A percentile compares a stretch with the other conserved stretches of the same genome.
These are phyloP conservation scores for Leucoptera coffeella DNA, from an alignment of 2,888 invertebrate species.

Conservation along the genomic window DNA sequence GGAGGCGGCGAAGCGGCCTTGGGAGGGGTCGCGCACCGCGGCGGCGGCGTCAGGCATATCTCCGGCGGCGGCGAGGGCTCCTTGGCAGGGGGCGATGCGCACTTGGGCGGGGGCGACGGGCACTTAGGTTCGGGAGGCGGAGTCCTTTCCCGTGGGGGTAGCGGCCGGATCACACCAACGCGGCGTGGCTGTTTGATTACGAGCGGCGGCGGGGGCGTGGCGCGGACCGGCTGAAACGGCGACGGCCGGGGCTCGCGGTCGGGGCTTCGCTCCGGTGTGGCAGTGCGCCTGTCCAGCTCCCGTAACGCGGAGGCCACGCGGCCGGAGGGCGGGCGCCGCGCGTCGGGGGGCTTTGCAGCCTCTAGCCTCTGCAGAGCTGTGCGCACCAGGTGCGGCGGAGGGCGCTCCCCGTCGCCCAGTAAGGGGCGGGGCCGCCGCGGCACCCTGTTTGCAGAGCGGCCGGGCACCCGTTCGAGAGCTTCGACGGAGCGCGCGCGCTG, in stretches of 20 bases:
- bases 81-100: no score
- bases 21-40: no score
- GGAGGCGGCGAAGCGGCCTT: no score
- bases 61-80: no score
- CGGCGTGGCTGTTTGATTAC: slow-evolving; percentile 35
- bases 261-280: slow-evolving; percentile 31
- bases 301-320: slow-evolving; percentile 35
- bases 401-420: slow-evolving; percentile 70
- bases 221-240: no score
- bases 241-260: slow-evolving; percentile 18
- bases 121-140: slow-evolving; percentile 8
- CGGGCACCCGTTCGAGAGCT: slow-evolving; percentile 50
- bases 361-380: slow-evolving; percentile 83
- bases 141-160: slow-evolving; percentile 17
- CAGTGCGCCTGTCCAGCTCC: slow-evolving; percentile 23
- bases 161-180: slow-evolving; percentile 53
- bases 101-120: no score
- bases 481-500: no score
- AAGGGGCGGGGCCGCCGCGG: slow-evolving; percentile 54
- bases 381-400: slow-evolving; percentile 85
- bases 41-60: no score
- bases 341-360: slow-evolving; percentile 53
- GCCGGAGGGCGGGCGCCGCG: slow-evolving; percentile 47
- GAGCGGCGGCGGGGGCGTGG: slow-evolving; percentile 28
- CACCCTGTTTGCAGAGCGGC: slow-evolving; percentile 38